Percentiles rank a stretch among this genome's conserved stretches.
phyloP scores from a whole-genome alignment of 2,888 invertebrate genomes.

The Chrysodeixis includens region DNA sequence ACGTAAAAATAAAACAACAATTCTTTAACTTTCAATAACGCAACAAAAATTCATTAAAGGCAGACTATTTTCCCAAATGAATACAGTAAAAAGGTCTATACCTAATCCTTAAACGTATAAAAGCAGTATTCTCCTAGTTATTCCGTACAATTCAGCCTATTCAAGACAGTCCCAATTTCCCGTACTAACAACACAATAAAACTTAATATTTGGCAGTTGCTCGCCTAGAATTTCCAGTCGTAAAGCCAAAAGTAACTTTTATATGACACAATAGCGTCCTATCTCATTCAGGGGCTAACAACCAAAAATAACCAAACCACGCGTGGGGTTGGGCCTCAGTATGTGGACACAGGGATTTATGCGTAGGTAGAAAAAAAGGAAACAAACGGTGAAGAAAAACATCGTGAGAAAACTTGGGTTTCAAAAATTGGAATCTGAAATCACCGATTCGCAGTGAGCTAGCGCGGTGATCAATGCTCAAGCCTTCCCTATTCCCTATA shows the following conservation, averaged over 20 bases:
- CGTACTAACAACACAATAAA: conserved; percentile 19
- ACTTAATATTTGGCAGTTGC: conserved; percentile 19
- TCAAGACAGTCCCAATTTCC: conserved; percentile 13
- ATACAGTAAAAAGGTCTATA: background rate
- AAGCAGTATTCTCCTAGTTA: background rate
- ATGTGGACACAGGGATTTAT: background rate
- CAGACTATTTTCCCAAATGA: background rate
- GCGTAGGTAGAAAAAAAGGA: background rate
- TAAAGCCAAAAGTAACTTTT: conserved; percentile 23
- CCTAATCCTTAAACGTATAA: background rate
- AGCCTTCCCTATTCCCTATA: no score
- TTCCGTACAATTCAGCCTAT: background rate
- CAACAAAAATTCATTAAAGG: no score
- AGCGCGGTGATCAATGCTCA: no score
- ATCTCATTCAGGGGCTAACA: conserved; percentile 51
- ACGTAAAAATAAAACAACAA: no score
- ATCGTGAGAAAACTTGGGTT: no score
- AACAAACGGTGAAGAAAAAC: background rate
- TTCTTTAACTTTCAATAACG: no score
- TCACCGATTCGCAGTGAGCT: no score
- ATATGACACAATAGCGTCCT: conserved; percentile 28
- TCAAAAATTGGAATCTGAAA: no score
- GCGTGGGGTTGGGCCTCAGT: conserved; percentile 14
- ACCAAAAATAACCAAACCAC: conserved; percentile 51
- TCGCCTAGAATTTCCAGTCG: conserved; percentile 11